Base-by-base conservation (phyloP, 2,888 invertebrate species). In the Dryobotodes eremita region DNA sequence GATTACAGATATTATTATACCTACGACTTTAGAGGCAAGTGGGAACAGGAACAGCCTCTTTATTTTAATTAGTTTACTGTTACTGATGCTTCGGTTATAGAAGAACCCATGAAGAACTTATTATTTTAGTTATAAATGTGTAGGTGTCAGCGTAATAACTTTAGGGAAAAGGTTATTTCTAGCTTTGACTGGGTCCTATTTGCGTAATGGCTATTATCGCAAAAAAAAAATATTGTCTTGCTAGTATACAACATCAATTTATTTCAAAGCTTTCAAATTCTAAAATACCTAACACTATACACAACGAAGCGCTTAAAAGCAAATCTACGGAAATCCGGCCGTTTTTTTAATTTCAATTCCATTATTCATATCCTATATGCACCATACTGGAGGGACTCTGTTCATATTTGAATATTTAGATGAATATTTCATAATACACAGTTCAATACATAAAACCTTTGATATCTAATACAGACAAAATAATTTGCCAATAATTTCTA, bases 1-100 rank as follows among this genome's bases (percentile, higher is more conserved):
- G 77, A 84, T 79, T 80, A 85, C 81, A 83, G 84, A 84, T 82
- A 72, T 79, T 84, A 83, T 86, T 79, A 53, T 53, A 59, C 76
- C 57, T 50, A 82, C 17, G 36, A 42, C 74, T 26, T 48, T 42
- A 72, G n/a, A 50, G 26, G 48, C 36, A 61, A 78, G 50, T 46
- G 42, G 48, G n/a, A 76, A 65, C 61, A 77, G 10, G 42, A 36
- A 17, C n/a, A 23, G 2, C n/a, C 31, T 42, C 13, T 57, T 53
- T 57, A 64, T 82, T 64, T 57, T 36, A 46, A 76, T 42, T 17
- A 26, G 68, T 48, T 55, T 23, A 78, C 31, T 20, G 46, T n/a
- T n/a, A 53, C 50, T 53, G 20, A 23, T n/a, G 50, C 10, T 55
- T 53, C n/a, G 53, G 15, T n/a, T 42, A 36, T 13, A 77, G 20